phyloP scores from a whole-genome alignment of 2,113 vertebrate species.

The Lagopus leucura region DNA sequence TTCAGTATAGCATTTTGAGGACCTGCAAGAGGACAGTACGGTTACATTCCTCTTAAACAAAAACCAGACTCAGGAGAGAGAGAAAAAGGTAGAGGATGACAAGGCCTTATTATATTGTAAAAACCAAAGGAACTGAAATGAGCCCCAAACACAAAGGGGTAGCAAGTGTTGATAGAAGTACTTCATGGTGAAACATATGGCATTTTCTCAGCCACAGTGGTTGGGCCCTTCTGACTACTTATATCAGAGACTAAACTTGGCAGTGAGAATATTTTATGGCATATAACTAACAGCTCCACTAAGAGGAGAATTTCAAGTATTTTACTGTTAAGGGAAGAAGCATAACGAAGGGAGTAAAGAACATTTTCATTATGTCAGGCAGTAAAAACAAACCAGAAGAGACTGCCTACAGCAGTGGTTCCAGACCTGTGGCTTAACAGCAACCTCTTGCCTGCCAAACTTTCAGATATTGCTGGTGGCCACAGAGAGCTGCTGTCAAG shows the following conservation, averaged over 20 bases:
- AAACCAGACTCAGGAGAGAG: background rate
- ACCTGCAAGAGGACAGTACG: background rate
- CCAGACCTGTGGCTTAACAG: constrained; percentile 33
- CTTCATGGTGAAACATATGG: background rate
- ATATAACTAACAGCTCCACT: background rate
- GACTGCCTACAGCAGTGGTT: background rate
- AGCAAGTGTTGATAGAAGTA: background rate
- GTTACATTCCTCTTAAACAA: background rate
- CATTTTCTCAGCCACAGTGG: background rate
- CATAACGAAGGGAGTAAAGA: background rate
- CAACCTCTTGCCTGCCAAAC: constrained; percentile 8
- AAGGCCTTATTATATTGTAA: background rate
- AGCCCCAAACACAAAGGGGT: background rate
- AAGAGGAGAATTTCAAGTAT: constrained; percentile 1
- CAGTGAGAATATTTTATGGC: background rate
- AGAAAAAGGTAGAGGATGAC: background rate
- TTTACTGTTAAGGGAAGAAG: constrained; percentile 26
- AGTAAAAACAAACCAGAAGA: constrained; percentile 44
- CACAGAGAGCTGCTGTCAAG: constrained; percentile 1
- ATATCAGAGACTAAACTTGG: background rate
- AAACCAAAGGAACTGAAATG: background rate
- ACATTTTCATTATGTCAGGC: constrained; percentile 33
- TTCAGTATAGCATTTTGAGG: background rate
- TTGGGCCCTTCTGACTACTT: background rate
- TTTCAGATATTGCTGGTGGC: background rate